Conservation (phyloP, 2,797 vertebrate species). For the Hemitrygon akajei region DNA sequence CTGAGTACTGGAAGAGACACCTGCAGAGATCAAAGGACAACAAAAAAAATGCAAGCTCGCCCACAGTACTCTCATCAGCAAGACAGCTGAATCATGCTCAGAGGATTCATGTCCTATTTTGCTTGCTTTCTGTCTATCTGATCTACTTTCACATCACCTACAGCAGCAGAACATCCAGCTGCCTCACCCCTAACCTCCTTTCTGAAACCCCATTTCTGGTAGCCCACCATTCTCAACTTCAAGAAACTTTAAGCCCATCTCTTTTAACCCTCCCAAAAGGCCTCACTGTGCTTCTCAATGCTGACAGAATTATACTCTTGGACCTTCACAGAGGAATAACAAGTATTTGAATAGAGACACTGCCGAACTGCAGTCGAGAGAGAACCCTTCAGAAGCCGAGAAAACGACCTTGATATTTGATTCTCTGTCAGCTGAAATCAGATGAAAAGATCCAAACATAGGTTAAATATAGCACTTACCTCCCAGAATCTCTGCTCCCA, state of each 20-base stretch:
- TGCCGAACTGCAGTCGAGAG: not conserved
- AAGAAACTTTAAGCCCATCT: not conserved
- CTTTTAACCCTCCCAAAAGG: not conserved
- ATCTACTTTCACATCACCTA: not conserved
- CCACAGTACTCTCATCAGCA: not conserved
- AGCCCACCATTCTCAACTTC: no score
- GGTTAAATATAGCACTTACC: conserved; percentile 52
- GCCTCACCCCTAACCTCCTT: not conserved
- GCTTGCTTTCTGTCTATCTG: not conserved
- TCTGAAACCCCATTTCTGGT: not conserved
- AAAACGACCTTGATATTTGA: not conserved
- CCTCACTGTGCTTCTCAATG: not conserved
- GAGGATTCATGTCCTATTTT: no score
- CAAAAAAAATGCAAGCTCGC: not conserved
- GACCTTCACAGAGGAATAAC: not conserved
- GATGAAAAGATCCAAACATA: not conserved
- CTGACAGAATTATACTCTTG: not conserved
- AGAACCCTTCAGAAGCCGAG: not conserved
- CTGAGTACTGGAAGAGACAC: not conserved
- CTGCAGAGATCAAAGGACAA: not conserved
- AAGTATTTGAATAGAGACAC: not conserved
- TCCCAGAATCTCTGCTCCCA: conserved; percentile 78
- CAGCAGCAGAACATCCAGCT: not conserved
- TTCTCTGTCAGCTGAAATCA: not conserved
- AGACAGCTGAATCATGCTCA: no score